Base-by-base conservation (phyloP, 2,888 invertebrate genomes). In the Epistrophella euchroma region DNA sequence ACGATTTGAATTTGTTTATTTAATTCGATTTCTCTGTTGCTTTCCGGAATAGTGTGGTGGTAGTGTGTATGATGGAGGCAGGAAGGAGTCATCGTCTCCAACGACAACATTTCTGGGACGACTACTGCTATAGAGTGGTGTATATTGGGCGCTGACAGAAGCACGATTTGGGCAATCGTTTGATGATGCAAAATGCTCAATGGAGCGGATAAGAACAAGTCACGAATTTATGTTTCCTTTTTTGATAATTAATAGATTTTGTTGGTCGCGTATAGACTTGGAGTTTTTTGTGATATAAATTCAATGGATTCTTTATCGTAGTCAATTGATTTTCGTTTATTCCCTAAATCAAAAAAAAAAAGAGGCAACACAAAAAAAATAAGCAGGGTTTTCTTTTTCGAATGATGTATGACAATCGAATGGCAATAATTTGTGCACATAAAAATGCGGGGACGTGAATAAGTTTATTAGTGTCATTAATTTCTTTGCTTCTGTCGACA, bases 1-100 rank as follows among this genome's bases (percentile, higher is more conserved):
- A 91, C 92, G 91, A 91, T 91, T 91, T 90, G 90, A 91, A 91
- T 92, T 91, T 91, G 91, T 91, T 92, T 91, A 91, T 91, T 91
- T 92, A 91, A 91, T 91, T 91, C 91, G 92, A 91, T 91, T 91
- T 90, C 88, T 80, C 77, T 81, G 88, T 86, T 80, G 87, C 87
- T 79, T 52, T 52, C 25, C 60, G 66, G 70, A 37, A 45, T 64
- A 64, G 37, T 71, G 76, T 70, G 68, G 68, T 47, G 70, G 45
- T 15, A 56, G 62, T 15, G 37, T 9, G 9, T 11, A 9, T 11
- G 17, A 32, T 64, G 47, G 19, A 47, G n/a, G 45, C 15, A 52
- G 35, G 52, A 22, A 50, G 52, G 35, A 19, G 19, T 47, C 47
- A 25, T 32, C 64, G 32, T 9, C 15, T 37, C 22, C 13, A 37